Evolutionary conservation across 2,797 vertebrate species (phyloP).

Genomic region (Spondyliosoma cantharus): DNA sequence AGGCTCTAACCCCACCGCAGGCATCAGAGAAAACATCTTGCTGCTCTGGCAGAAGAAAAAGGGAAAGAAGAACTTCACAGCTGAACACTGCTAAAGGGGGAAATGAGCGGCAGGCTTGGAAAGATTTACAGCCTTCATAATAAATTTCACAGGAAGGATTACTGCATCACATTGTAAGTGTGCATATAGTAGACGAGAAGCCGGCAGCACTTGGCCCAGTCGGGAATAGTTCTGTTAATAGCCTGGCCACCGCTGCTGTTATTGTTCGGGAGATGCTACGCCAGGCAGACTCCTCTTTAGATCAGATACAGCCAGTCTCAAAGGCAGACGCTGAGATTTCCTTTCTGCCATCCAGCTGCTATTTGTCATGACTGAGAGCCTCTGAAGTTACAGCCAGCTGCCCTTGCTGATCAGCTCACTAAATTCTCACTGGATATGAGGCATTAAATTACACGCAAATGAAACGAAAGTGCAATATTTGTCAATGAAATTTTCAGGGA

Average conservation of each 20-base stretch:
- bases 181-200: slow-evolving; percentile 47
- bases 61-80: slow-evolving; percentile 64
- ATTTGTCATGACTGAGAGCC: slow-evolving; percentile 58
- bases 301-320: slow-evolving; percentile 64
- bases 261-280: slow-evolving; percentile 68
- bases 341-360: slow-evolving; percentile 76
- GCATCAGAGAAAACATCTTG: slow-evolving; percentile 54
- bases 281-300: slow-evolving; percentile 56
- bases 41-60: slow-evolving; percentile 49
- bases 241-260: slow-evolving; percentile 62
- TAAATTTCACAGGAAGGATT: slow-evolving; percentile 77
- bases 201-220: slow-evolving; percentile 49
- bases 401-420: slow-evolving; percentile 47
- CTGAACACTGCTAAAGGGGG: slow-evolving; percentile 60
- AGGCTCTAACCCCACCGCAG: slow-evolving; percentile 8
- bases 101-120: slow-evolving; percentile 67
- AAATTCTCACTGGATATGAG: slow-evolving; percentile 26
- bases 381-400: slow-evolving; percentile 75
- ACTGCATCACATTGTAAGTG: slow-evolving; percentile 70
- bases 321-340: slow-evolving; percentile 69
- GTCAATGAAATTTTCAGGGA: neutral
- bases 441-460: slow-evolving; percentile 33
- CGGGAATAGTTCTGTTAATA: slow-evolving; percentile 68
- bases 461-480: slow-evolving; percentile 20
- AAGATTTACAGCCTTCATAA: slow-evolving; percentile 74